Conservation (phyloP, 64 coral and sea anemone species). For the Anthopleura sola region DNA sequence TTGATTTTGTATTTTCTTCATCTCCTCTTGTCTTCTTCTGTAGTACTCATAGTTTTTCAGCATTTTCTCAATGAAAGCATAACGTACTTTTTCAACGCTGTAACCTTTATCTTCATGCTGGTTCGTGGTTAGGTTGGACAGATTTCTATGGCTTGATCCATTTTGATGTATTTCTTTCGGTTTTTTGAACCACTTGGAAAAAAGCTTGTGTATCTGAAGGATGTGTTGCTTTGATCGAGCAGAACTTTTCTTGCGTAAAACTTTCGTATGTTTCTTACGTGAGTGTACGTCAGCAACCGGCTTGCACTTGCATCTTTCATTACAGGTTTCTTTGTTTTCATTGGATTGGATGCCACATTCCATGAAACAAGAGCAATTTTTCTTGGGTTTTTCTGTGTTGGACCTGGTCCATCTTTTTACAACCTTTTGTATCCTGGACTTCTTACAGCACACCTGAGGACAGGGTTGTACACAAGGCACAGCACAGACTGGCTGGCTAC, state of each 20-base stretch:
- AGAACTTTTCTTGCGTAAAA: neutral
- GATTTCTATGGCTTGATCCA: neutral
- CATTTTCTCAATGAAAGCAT: constrained; percentile 43
- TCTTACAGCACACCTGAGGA: constrained; percentile 2
- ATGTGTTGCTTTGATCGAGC: constrained; percentile 13
- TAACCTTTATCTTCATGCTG: neutral
- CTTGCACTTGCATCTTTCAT: constrained; percentile 49
- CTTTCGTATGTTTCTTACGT: neutral
- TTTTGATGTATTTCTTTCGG: neutral
- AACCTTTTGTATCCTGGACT: neutral
- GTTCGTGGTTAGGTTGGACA: neutral
- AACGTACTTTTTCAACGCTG: neutral
- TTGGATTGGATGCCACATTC: constrained; percentile 21
- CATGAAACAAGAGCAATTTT: constrained; percentile 47
- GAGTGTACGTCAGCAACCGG: neutral
- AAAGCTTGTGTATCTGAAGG: constrained; percentile 17
- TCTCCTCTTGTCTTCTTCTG: constrained; percentile 21
- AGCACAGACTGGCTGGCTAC: neutral
- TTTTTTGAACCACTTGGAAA: constrained; percentile 37
- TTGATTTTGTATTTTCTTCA: constrained; percentile 20
- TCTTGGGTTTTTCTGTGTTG: neutral
- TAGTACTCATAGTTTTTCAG: constrained; percentile 54
- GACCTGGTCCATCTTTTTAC: neutral
- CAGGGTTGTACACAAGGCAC: neutral
- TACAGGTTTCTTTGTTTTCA: constrained; percentile 13